A percentile compares a stretch with the other conserved stretches of the same genome.
Evolutionary conservation across 2,888 invertebrate species (phyloP).

Genomic region (Ophion ellenae): DNA sequence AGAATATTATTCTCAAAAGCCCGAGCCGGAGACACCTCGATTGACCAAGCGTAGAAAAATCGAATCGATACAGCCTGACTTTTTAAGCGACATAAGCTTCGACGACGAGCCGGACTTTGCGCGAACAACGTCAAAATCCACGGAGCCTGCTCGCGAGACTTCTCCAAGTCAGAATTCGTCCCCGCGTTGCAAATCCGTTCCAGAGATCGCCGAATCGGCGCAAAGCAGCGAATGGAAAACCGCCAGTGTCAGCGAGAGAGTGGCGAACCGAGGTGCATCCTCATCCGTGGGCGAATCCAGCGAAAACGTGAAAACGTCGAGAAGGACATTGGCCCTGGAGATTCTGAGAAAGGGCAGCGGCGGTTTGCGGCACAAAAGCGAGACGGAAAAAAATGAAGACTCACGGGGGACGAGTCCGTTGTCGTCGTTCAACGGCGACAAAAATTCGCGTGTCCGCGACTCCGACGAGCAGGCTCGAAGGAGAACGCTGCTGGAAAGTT

Average conservation of each 20-base stretch:
- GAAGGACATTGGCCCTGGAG: constrained; percentile 58
- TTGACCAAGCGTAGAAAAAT: constrained; percentile 55
- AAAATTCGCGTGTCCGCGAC: constrained; percentile 18
- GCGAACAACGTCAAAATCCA: constrained; percentile 36
- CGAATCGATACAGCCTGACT: constrained; percentile 22
- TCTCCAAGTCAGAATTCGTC: constrained; percentile 39
- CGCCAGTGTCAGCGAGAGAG: background rate
- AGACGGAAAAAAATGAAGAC: constrained; percentile 5
- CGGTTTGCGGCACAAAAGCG: background rate
- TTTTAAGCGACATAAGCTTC: constrained; percentile 53
- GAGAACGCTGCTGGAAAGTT: constrained; percentile 17
- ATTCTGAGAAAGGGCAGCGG: constrained; percentile 44
- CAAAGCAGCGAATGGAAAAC: background rate
- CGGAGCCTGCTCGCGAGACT: constrained; percentile 18
- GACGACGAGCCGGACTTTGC: constrained; percentile 59
- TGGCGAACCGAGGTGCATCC: background rate
- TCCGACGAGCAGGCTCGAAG: background rate
- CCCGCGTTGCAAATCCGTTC: constrained; percentile 66
- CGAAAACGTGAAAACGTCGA: constrained; percentile 33
- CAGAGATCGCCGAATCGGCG: constrained; percentile 53
- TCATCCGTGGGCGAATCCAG: constrained; percentile 38
- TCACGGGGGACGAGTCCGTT: background rate
- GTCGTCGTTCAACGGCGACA: background rate
- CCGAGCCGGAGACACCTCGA: constrained; percentile 21
- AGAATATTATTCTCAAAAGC: constrained; percentile 63